A percentile compares a stretch with the other conserved stretches of the same genome.
Evolutionary conservation across 2,888 invertebrate genomes (phyloP).

Genomic region (Aspidiotus destructor): DNA sequence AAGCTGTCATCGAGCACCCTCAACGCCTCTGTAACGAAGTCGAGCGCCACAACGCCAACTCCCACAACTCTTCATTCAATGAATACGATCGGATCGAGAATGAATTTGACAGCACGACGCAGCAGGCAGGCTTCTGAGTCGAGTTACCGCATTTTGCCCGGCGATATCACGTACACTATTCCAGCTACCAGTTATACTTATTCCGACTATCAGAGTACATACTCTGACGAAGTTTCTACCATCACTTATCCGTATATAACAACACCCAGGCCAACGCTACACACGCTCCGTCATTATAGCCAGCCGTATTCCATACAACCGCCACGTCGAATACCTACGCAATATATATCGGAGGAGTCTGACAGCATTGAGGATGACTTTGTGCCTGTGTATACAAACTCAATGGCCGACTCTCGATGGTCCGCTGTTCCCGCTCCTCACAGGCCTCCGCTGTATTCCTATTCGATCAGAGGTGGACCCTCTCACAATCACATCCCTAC

Average conservation of each 20-base stretch:
- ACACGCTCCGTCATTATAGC: slow-evolving; percentile 3
- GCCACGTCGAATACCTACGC: not conserved
- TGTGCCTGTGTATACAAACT: slow-evolving; percentile 13
- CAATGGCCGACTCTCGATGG: not conserved
- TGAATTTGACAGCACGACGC: not conserved
- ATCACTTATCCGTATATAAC: slow-evolving; percentile 20
- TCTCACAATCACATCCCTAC: not conserved
- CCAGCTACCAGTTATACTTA: slow-evolving; percentile 8
- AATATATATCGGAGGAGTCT: slow-evolving; percentile 2
- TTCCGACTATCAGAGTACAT: slow-evolving; percentile 14
- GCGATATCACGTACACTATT: not conserved
- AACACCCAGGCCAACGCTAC: slow-evolving; percentile 8
- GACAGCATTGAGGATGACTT: slow-evolving; percentile 20
- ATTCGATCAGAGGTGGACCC: no score
- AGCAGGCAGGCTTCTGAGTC: not conserved
- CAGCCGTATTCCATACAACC: slow-evolving; percentile 15
- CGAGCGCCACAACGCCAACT: not conserved
- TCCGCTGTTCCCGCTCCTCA: not conserved
- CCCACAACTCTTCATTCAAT: not conserved
- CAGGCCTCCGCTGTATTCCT: no score
- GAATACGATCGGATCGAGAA: not conserved
- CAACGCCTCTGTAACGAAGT: slow-evolving; percentile 16
- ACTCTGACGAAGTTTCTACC: slow-evolving; percentile 2
- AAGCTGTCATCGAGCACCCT: slow-evolving; percentile 49
- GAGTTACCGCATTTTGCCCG: not conserved